These are phyloP conservation scores for Musca vetustissima DNA, from an alignment of 1,140 invertebrate genomes.

Conservation along the genomic window DNA sequence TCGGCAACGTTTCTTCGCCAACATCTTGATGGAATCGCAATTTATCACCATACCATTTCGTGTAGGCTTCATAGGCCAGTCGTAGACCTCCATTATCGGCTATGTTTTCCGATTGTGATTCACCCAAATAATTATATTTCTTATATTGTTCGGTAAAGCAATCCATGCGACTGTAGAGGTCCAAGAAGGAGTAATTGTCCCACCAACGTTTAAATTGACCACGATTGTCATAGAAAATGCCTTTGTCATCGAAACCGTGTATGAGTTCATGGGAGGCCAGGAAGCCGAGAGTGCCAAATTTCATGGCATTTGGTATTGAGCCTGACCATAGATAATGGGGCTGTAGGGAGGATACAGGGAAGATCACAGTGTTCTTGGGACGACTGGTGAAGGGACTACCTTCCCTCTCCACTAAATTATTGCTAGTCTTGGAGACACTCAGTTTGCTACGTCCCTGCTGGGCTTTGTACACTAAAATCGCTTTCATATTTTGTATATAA, in stretches of 20 bases:
- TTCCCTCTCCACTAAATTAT: neutral
- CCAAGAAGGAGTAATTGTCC: conserved; percentile 35
- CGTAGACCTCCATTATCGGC: conserved; percentile 68
- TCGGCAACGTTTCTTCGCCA: conserved; percentile 56
- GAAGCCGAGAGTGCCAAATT: conserved; percentile 62
- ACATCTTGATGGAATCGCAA: neutral
- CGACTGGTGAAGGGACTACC: neutral
- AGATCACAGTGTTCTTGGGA: conserved; percentile 32
- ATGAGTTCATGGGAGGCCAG: conserved; percentile 67
- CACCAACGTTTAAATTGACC: conserved; percentile 33
- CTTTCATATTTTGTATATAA: conserved; percentile 39
- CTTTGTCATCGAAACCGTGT: conserved; percentile 62
- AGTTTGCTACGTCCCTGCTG: conserved; percentile 16
- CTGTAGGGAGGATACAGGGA: conserved; percentile 42
- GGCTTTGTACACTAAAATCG: conserved; percentile 15
- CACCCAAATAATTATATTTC: conserved; percentile 41
- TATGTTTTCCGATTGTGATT: conserved; percentile 72
- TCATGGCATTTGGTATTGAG: conserved; percentile 43
- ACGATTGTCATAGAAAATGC: conserved; percentile 57
- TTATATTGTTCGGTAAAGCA: conserved; percentile 48
- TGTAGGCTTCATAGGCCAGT: conserved; percentile 62
- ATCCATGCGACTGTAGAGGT: conserved; percentile 35
- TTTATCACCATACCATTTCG: conserved; percentile 35
- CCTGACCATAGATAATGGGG: conserved; percentile 47
- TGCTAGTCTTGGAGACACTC: neutral